Base-by-base conservation (phyloP, 1,140 invertebrate species). In the Polypedilum pembai region DNA sequence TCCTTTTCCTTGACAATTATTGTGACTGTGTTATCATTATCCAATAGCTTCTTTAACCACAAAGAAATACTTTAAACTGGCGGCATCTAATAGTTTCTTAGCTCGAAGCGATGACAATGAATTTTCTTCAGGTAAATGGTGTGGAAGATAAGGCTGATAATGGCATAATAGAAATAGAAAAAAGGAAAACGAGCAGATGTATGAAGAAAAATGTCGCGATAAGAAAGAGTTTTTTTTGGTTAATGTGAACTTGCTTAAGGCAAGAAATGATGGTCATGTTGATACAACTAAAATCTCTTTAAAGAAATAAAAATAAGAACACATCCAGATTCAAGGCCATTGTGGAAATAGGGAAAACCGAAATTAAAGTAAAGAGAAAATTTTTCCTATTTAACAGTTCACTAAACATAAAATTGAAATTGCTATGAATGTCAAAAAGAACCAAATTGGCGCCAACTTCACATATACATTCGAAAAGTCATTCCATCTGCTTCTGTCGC, bases 381-480 rank as follows among this genome's bases (percentile, higher is more conserved):
- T n/a, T 33, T 33, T 33, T 33, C n/a, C 45, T 56, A 56, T 56
- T 56, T 56, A 56, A 12, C 45, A 56, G 45, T 56, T 56, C 45
- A 56, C 45, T 56, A n/a, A 56, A 56, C 45, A 56, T 56, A n/a
- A 56, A 56, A n/a, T n/a, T n/a, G 45, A 56, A 56, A 56, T 56
- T 56, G 45, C 24, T 56, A 12, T 56, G 45, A 56, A 56, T 56
- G 45, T 56, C 45, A 56, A 12, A 56, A 45, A 45, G 24, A 33
- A 56, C n/a, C 45, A 56, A 56, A 56, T 12, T 56, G 45, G 45
- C 45, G 45, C 45, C 45, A 56, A 56, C 10, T 56, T 12, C 45
- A 56, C 45, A 56, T 33, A 33, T 33, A 33, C 45, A 56, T 8
- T 15, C 15, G 45, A 56, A 5, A 33, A 56, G 45, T 12, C 45